Percentiles rank a stretch among this genome's conserved stretches.
Conservation (phyloP, 2,888 invertebrate genomes). For the Ornithoptera priamus region DNA sequence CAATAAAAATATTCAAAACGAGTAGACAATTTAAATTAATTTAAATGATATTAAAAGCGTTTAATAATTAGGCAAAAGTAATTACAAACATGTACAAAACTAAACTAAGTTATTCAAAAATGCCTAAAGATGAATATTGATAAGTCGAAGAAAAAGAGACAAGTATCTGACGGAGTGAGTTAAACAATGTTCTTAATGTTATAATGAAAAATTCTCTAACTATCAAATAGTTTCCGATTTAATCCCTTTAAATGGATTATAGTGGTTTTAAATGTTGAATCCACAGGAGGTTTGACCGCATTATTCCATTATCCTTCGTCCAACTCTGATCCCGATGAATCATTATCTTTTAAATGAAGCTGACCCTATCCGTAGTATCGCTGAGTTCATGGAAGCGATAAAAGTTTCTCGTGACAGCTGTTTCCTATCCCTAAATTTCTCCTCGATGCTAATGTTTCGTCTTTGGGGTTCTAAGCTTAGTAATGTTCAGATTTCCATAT, state of each 20-base stretch:
- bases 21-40: background rate
- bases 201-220: too few species aligned
- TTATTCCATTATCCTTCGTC: slow-evolving; percentile 6
- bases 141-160: too few species aligned
- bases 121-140: too few species aligned
- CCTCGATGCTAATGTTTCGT: slow-evolving; percentile 19
- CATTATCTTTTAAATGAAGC: slow-evolving; percentile 20
- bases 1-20: background rate
- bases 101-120: too few species aligned
- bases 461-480: slow-evolving; percentile 9
- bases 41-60: too few species aligned
- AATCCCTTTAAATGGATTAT: background rate
- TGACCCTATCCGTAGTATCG: slow-evolving; percentile 15
- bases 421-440: slow-evolving; percentile 16
- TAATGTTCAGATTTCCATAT: slow-evolving; percentile 6
- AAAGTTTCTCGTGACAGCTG: slow-evolving; percentile 22
- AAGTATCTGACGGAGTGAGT: too few species aligned
- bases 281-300: slow-evolving; percentile 5
- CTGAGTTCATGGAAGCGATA: slow-evolving; percentile 21
- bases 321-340: slow-evolving; percentile 12
- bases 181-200: too few species aligned
- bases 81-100: too few species aligned
- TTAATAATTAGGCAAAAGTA: too few species aligned
- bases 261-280: slow-evolving; percentile 1
- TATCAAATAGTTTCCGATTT: too few species aligned